Base-by-base conservation (phyloP, 92 coral and sea anemone species). In the Galaxea fascicularis region DNA sequence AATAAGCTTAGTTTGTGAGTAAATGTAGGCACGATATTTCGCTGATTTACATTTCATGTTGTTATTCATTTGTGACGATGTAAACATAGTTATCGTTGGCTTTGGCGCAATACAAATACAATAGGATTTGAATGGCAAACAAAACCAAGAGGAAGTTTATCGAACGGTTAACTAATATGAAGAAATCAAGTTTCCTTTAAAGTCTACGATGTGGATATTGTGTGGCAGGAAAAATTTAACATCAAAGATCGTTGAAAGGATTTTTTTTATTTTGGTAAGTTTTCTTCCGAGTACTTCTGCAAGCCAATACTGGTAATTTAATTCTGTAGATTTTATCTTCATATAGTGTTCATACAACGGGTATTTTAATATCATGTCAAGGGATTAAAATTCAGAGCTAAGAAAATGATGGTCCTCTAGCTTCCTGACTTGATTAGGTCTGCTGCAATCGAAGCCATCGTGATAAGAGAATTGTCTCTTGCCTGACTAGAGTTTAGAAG, bases 181-280 rank as follows among this genome's bases (percentile, higher is more conserved):
- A 16, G 62, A 56, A 4, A 7, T 56, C 62, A 20, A 17, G 24
- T 4, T 35, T 35, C 35, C 4, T 24, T 15, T 11, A 63, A 15
- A 25, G 68, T 12, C 68, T 30, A 26, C 15, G 1, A 63, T 26
- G n/a, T 26, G 30, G 39, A 53, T 41, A 26, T 20, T 56, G 17
- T 6, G 8, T 18, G 24, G 46, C 12, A 9, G 17, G 39, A 41
- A 69, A 20, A 10, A 3, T 35, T 29, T 2, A 67, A 18, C 35
- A 9, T 22, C 74, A 69, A 69, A 44, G 29, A 20, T 41, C 53
- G 52, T n/a, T 53, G 74, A 39, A 69, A 69, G 29, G 54, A 69
- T 69, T 69, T 69, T 41, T 69, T 17, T 18, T 56, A 0, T n/a
- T 28, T 29, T 46, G 16, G 44, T 46, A 49, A 51, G 65, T 47